Evolutionary conservation across 1,140 invertebrate species (phyloP).

Genomic region (Apis dorsata): DNA sequence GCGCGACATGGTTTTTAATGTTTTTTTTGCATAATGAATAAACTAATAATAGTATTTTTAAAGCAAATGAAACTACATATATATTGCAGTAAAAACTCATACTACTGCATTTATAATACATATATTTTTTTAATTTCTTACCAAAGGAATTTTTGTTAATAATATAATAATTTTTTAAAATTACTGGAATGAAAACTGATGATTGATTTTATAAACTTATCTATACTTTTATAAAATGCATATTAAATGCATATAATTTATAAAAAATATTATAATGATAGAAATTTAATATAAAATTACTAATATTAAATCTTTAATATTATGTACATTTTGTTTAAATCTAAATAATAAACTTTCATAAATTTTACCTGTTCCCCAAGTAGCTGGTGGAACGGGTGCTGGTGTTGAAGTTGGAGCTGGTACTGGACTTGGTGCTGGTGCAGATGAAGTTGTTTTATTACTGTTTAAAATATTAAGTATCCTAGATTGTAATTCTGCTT

Average conservation of each 20-base stretch:
- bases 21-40: background rate
- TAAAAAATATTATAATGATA: conserved; percentile 5
- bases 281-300: conserved; percentile 1
- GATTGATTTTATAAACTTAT: background rate
- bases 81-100: background rate
- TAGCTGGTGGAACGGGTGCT: conserved; percentile 63
- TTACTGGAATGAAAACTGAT: background rate
- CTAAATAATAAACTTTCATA: conserved; percentile 13
- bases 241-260: conserved; percentile 7
- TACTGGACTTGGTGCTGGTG: conserved; percentile 66
- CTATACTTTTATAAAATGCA: conserved; percentile 1
- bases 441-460: conserved; percentile 69
- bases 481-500: conserved; percentile 90
- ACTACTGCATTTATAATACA: background rate
- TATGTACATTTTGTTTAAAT: conserved; percentile 1
- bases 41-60: background rate
- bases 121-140: background rate
- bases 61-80: background rate
- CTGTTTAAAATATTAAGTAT: conserved; percentile 91
- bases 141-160: background rate
- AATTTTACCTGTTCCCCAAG: conserved; percentile 70
- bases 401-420: conserved; percentile 74
- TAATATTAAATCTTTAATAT: background rate
- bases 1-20: background rate
- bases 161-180: background rate